These are phyloP conservation scores for Dendroctonus valens DNA, from an alignment of 1,140 invertebrate genomes.

Conservation along the genomic window DNA sequence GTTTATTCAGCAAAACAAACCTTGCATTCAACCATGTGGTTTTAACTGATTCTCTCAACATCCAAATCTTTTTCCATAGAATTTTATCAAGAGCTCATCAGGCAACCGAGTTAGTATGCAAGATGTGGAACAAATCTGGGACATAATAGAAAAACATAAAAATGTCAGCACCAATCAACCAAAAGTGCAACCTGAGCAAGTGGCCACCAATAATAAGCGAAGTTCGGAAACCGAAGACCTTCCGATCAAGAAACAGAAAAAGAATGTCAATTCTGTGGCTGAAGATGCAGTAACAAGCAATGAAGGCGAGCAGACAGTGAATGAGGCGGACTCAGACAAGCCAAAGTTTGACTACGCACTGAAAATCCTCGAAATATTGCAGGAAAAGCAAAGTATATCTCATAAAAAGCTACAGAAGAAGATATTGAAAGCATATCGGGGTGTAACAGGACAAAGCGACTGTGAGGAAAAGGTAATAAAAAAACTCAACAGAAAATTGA, in stretches of 20 bases:
- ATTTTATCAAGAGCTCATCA: slow-evolving; percentile 65
- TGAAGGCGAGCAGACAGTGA: not conserved
- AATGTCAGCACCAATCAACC: slow-evolving; percentile 22
- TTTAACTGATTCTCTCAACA: slow-evolving; percentile 11
- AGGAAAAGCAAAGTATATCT: slow-evolving; percentile 49
- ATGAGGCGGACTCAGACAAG: slow-evolving; percentile 25
- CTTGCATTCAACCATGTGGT: not conserved
- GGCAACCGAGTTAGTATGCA: slow-evolving; percentile 56
- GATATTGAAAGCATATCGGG: slow-evolving; percentile 47
- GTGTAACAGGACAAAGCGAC: slow-evolving; percentile 38
- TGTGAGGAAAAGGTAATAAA: slow-evolving; percentile 45
- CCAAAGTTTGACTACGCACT: slow-evolving; percentile 50
- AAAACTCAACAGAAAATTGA: slow-evolving; percentile 52
- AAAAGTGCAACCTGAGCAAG: slow-evolving; percentile 9
- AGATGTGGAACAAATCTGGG: slow-evolving; percentile 66
- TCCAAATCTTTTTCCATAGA: slow-evolving; percentile 48
- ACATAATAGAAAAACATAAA: slow-evolving; percentile 64
- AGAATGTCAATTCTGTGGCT: slow-evolving; percentile 19
- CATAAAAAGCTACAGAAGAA: slow-evolving; percentile 52
- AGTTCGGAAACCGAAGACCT: slow-evolving; percentile 1
- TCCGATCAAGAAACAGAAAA: slow-evolving; percentile 26
- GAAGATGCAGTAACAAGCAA: not conserved
- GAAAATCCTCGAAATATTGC: slow-evolving; percentile 49
- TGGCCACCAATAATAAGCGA: slow-evolving; percentile 3
- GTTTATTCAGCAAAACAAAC: not conserved